Evolutionary conservation across 2,113 vertebrate species (phyloP).

Genomic region (Etia nguti): DNA sequence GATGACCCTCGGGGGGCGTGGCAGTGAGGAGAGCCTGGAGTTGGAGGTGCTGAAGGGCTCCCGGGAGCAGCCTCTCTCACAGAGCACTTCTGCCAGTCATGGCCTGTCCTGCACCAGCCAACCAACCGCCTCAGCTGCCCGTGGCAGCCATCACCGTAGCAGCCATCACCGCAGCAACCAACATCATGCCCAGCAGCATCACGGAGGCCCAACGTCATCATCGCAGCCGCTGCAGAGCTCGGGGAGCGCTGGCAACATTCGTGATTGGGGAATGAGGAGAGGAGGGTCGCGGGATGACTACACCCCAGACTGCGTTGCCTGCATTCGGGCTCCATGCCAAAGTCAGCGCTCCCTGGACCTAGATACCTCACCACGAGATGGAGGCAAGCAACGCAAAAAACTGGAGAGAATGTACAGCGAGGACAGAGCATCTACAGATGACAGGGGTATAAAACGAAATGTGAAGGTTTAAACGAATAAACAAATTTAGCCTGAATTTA

Average conservation of each 20-base stretch:
- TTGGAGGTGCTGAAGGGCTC: conserved; percentile 83
- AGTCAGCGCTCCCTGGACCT: conserved; percentile 83
- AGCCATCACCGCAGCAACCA: conserved; percentile 75
- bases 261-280: conserved; percentile 76
- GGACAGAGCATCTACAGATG: conserved; percentile 79
- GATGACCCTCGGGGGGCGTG: conserved; percentile 76
- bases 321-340: conserved; percentile 72
- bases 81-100: neutral
- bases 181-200: conserved; percentile 57
- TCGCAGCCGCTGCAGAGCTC: conserved; percentile 77
- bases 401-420: conserved; percentile 94
- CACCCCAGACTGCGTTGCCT: conserved; percentile 81
- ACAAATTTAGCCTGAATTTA: neutral
- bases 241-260: conserved; percentile 71
- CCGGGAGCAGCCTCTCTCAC: conserved; percentile 43
- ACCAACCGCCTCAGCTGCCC: neutral
- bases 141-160: conserved; percentile 50
- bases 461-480: neutral
- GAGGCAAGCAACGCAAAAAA: conserved; percentile 79
- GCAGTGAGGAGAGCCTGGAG: conserved; percentile 81
- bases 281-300: conserved; percentile 78
- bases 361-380: conserved; percentile 75
- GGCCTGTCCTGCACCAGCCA: conserved; percentile 35
- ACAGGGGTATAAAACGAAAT: conserved; percentile 54
- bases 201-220: neutral